A percentile compares a stretch with the other conserved stretches of the same genome.
Evolutionary conservation across 2,113 vertebrate genomes (phyloP).

Genomic region (Corydoras maculifer): DNA sequence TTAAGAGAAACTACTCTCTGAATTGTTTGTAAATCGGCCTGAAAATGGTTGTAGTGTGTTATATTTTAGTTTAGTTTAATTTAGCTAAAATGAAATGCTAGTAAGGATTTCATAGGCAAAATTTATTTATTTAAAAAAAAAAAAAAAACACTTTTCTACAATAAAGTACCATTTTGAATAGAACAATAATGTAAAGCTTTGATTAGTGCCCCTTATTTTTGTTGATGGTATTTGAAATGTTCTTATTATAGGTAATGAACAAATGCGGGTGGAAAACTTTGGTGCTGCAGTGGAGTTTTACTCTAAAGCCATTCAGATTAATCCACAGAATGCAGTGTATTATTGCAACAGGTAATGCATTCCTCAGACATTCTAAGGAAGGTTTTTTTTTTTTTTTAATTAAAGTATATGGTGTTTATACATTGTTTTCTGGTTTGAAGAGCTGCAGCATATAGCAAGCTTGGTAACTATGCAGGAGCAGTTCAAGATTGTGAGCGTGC

Average conservation of each 20-base stretch:
- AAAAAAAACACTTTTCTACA: too few species aligned
- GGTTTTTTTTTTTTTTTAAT: background rate
- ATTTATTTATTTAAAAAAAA: too few species aligned
- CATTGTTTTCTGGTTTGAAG: slow-evolving; percentile 52
- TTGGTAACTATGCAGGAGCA: slow-evolving; percentile 86
- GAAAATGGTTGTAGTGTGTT: too few species aligned
- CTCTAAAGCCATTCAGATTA: slow-evolving; percentile 84
- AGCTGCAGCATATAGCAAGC: slow-evolving; percentile 91
- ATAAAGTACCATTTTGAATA: too few species aligned
- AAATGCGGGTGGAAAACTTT: slow-evolving; percentile 93
- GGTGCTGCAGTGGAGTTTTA: slow-evolving; percentile 84
- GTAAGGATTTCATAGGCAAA: too few species aligned
- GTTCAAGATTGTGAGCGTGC: slow-evolving; percentile 90
- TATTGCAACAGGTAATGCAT: slow-evolving; percentile 89
- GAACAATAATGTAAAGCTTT: too few species aligned
- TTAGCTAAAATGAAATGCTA: too few species aligned
- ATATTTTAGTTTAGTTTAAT: too few species aligned
- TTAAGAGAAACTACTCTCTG: too few species aligned
- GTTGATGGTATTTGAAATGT: background rate
- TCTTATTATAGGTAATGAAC: slow-evolving; percentile 83
- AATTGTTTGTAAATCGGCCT: too few species aligned
- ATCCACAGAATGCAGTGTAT: slow-evolving; percentile 89
- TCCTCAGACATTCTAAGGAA: too few species aligned
- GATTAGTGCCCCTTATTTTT: too few species aligned
- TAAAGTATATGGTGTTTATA: background rate